Evolutionary conservation across 2,888 invertebrate genomes (phyloP).

Genomic region (Drosophila silvestris): DNA sequence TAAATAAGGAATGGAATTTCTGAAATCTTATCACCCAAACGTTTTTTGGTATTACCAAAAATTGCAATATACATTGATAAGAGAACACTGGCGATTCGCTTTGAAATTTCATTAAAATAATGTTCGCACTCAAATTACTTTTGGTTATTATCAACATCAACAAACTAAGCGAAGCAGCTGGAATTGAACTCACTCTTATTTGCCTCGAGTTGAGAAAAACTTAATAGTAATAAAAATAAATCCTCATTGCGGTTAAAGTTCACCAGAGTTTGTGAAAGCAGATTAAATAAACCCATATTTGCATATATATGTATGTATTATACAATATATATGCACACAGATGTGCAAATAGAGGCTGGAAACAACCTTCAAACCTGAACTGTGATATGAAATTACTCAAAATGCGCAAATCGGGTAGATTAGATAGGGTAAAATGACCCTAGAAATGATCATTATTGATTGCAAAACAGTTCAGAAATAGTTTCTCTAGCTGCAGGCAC

Average conservation of each 20-base stretch:
- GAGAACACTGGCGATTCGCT: slow-evolving; percentile 22
- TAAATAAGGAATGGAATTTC: slow-evolving; percentile 25
- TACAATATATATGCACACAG: neutral
- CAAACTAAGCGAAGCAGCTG: slow-evolving; percentile 15
- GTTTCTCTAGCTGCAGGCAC: neutral
- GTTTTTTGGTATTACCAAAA: slow-evolving; percentile 29
- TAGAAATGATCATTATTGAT: neutral
- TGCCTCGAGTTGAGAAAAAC: slow-evolving; percentile 9
- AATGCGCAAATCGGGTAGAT: slow-evolving; percentile 17
- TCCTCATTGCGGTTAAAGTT: slow-evolving; percentile 57
- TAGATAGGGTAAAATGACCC: slow-evolving; percentile 8
- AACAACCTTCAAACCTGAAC: slow-evolving; percentile 28
- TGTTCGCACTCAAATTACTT: neutral
- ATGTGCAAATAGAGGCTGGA: slow-evolving; percentile 19
- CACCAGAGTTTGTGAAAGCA: slow-evolving; percentile 23
- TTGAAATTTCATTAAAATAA: slow-evolving; percentile 19
- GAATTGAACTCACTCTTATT: slow-evolving; percentile 24
- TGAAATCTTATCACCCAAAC: slow-evolving; percentile 50
- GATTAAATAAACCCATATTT: slow-evolving; percentile 50
- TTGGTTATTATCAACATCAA: slow-evolving; percentile 15
- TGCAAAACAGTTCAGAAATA: neutral
- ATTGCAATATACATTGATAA: slow-evolving; percentile 50
- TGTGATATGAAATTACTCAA: slow-evolving; percentile 32
- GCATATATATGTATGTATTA: slow-evolving; percentile 7
- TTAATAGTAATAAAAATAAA: slow-evolving; percentile 25